Evolutionary conservation across 2,113 vertebrate species (phyloP).

Genomic region (Alces alces): DNA sequence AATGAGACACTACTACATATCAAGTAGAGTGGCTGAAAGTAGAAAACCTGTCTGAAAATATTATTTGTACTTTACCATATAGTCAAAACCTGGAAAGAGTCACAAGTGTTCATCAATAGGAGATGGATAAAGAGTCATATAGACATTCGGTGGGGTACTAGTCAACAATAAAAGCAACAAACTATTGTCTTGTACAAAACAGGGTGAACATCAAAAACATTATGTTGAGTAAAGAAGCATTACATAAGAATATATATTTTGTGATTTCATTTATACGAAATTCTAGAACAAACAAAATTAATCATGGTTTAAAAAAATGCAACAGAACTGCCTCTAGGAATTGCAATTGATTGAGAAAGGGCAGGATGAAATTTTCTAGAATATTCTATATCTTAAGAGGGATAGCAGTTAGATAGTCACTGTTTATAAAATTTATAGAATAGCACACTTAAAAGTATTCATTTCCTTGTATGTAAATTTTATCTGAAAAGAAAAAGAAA

Average conservation of each 20-base stretch:
- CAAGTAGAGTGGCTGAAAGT: neutral
- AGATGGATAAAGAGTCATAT: neutral
- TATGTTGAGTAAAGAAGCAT: neutral
- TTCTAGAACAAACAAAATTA: neutral
- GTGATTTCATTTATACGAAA: neutral
- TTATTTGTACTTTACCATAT: neutral
- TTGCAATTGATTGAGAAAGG: neutral
- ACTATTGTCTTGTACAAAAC: neutral
- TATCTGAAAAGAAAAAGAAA: neutral
- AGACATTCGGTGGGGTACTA: neutral
- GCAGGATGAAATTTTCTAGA: neutral
- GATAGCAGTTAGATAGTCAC: neutral
- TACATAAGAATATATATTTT: neutral
- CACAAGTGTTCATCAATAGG: neutral
- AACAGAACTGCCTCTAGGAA: neutral
- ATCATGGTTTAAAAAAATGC: neutral
- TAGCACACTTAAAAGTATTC: neutral
- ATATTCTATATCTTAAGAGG: neutral
- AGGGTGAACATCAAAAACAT: neutral
- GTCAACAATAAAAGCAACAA: neutral
- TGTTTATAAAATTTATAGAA: neutral
- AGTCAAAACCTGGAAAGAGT: neutral
- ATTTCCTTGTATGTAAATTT: neutral
- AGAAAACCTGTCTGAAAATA: neutral
- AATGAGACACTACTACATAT: neutral